Conservation (phyloP, 2,888 invertebrate species). For the Eurois occulta region DNA sequence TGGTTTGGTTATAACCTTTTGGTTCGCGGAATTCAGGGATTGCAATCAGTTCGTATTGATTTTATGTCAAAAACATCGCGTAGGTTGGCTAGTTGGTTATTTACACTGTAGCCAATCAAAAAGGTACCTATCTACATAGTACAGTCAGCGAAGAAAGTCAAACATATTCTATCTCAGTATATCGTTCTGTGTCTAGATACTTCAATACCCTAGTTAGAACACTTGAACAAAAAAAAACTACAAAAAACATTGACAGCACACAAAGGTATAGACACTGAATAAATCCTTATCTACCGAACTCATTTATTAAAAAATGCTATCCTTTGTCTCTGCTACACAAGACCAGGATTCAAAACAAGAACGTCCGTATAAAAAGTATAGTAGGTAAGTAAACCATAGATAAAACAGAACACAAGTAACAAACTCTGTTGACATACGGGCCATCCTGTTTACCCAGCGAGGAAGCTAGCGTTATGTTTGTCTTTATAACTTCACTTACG, state of each 20-base stretch:
- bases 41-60: neutral
- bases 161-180: neutral
- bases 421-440: constrained; percentile 47
- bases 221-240: neutral
- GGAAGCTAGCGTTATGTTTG: constrained; percentile 53
- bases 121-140: neutral
- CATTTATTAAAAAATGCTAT: neutral
- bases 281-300: neutral
- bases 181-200: no score
- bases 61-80: neutral
- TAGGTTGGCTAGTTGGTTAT: neutral
- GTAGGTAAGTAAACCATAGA: constrained; percentile 20
- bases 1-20: constrained; percentile 7
- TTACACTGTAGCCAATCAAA: neutral
- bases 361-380: neutral
- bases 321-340: neutral
- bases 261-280: neutral
- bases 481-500: constrained; percentile 45
- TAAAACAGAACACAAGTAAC: constrained; percentile 19
- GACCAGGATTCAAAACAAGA: neutral
- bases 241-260: neutral
- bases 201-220: neutral
- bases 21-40: constrained; percentile 12
- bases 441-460: constrained; percentile 52
- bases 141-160: neutral